phyloP scores from a whole-genome alignment of 1,140 invertebrate species.

The Drosophila orosa region DNA sequence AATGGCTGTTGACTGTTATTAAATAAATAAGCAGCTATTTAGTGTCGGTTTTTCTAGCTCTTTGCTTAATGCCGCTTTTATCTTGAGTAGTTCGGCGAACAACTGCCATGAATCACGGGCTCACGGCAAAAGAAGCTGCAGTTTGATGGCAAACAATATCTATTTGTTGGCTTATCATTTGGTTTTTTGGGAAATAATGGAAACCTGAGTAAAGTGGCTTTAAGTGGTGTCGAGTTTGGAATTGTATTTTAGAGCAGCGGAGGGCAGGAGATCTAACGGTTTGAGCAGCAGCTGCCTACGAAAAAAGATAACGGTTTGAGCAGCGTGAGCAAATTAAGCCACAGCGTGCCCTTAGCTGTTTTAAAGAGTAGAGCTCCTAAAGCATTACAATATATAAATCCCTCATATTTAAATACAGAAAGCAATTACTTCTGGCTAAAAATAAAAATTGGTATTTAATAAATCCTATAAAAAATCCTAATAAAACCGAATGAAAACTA shows the following conservation, averaged over 20 bases:
- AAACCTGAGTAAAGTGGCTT: neutral
- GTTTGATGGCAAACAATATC: conserved; percentile 16
- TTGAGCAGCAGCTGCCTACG: no score
- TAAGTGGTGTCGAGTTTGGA: neutral
- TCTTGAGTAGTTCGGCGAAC: conserved; percentile 17
- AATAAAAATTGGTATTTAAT: neutral
- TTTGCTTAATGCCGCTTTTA: conserved; percentile 43
- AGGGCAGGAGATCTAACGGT: no score
- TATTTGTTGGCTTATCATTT: neutral
- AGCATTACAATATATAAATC: neutral
- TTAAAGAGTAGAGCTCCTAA: no score
- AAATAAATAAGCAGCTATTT: conserved; percentile 75
- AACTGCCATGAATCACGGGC: conserved; percentile 18
- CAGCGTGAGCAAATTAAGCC: no score
- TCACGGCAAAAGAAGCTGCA: conserved; percentile 5
- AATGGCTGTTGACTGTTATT: conserved; percentile 71
- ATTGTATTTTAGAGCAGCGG: neutral
- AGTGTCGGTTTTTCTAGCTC: conserved; percentile 33
- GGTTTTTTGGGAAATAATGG: neutral
- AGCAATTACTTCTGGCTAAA: neutral
- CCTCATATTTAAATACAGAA: neutral
- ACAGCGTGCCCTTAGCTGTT: no score
- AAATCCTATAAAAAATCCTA: neutral
- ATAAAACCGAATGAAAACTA: neutral
- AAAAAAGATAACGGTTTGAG: no score